A percentile compares a stretch with the other conserved stretches of the same genome.
phyloP scores from a whole-genome alignment of 1,140 invertebrate genomes.

The Ruditapes philippinarum region DNA sequence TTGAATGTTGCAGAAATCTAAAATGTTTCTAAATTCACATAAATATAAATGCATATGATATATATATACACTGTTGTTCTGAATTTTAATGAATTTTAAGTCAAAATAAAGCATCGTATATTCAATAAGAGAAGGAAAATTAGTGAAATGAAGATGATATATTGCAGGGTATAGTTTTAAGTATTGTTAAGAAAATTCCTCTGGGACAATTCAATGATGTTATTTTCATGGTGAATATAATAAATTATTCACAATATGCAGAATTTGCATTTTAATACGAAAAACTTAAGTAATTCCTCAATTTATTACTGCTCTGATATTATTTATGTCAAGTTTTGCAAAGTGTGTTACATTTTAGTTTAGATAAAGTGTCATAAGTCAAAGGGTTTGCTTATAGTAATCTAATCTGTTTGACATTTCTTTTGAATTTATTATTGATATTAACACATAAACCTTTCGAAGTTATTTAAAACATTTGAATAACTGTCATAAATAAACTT shows the following conservation, averaged over 20 bases:
- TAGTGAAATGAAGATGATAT: no score
- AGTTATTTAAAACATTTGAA: slow-evolving; percentile 33
- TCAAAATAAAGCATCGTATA: no score
- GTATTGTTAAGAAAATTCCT: no score
- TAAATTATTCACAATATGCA: slow-evolving; percentile 7
- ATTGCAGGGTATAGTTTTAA: no score
- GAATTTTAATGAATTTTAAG: no score
- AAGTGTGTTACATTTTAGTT: neutral
- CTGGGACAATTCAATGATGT: no score
- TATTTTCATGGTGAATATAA: neutral
- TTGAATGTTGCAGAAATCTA: no score
- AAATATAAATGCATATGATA: no score
- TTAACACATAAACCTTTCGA: slow-evolving; percentile 23
- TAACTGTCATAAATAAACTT: slow-evolving; percentile 5
- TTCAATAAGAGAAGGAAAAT: no score
- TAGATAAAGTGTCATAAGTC: slow-evolving; percentile 13
- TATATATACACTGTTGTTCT: no score
- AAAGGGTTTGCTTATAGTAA: neutral
- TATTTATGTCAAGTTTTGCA: slow-evolving; percentile 2
- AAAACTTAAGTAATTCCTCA: neutral
- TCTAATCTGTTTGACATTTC: slow-evolving; percentile 19
- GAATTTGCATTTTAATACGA: neutral
- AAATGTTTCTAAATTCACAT: no score
- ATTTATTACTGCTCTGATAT: neutral
- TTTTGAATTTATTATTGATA: slow-evolving; percentile 39